These are phyloP conservation scores for Dendrolimus houi DNA, from an alignment of 2,888 invertebrate species.

Conservation along the genomic window DNA sequence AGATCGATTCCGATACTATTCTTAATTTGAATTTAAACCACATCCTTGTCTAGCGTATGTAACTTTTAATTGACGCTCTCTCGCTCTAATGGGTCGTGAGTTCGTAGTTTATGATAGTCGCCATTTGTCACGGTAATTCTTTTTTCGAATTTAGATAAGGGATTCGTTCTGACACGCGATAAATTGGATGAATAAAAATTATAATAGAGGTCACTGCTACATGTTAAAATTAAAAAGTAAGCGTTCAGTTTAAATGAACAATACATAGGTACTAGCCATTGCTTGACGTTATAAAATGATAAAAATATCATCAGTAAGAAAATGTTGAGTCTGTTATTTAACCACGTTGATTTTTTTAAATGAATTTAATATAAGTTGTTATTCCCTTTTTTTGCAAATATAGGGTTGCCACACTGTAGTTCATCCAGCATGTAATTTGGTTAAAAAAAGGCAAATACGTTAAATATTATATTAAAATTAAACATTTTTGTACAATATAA, in stretches of 20 bases:
- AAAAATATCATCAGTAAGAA: too few species aligned
- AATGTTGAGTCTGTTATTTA: too few species aligned
- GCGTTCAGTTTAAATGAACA: constrained; percentile 4
- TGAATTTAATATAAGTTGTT: too few species aligned
- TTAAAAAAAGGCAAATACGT: too few species aligned
- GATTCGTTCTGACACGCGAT: constrained; percentile 52
- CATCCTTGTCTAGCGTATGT: constrained; percentile 4
- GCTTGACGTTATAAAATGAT: too few species aligned
- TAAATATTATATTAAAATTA: too few species aligned
- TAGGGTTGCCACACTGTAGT: too few species aligned
- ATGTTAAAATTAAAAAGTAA: constrained; percentile 10
- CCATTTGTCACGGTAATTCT: constrained; percentile 60
- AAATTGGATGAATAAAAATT: constrained; percentile 34
- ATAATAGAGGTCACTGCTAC: constrained; percentile 3
- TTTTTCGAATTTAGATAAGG: constrained; percentile 45
- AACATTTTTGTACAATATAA: too few species aligned
- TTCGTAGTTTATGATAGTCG: constrained; percentile 31
- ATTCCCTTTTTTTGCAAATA: too few species aligned
- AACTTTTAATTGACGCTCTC: background rate
- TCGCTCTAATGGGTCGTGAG: constrained; percentile 18
- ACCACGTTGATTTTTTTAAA: too few species aligned
- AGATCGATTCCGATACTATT: constrained; percentile 64
- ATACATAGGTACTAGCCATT: too few species aligned
- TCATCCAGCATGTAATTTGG: too few species aligned
- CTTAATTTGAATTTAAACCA: constrained; percentile 49